Base-by-base conservation (phyloP, 2,888 invertebrate genomes). In the Phengaris alcon region DNA sequence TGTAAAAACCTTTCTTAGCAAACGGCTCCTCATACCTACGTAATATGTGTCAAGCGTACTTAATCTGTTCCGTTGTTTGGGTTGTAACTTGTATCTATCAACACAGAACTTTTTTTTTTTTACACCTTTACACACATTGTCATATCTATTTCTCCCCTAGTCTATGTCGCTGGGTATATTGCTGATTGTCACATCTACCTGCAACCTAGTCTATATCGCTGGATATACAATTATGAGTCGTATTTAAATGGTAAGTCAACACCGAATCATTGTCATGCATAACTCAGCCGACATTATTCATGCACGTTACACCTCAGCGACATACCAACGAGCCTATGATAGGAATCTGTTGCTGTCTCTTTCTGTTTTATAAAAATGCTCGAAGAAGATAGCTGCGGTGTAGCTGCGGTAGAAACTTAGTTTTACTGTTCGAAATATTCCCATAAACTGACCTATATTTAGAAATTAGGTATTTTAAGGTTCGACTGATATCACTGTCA, bases 231-330 rank as follows among this genome's bases (percentile, higher is more conserved):
- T 79, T 77, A 79, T 77, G 77, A 78, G 76, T 75, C 76, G 76
- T 79, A 79, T 80, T 78, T 77, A 79, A 79, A 79, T 77, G 55
- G 75, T 75, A 69, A 69, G 69, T 55, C 75, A 75, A 75, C 80
- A 78, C 76, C 76, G 74, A 77, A 77, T 81, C 82, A 86, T 85
- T 87, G 86, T 82, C 84, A 87, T 87, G 88, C 87, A 87, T 86
- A 86, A 84, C 88, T 87, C 83, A 81, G 81, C 78, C 77, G 81
- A 81, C 84, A 87, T 86, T 87, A 87, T 86, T 86, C 87, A 87
- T 86, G 84, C 77, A 77, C 80, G 35, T 35, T 84, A 83, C 86
- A 85, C 86, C 86, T 84, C 84, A 6, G 6, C 3, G 80, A 85
- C 85, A 85, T 85, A 84, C 85, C 82, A 81, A 82, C 82, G 84